Conservation (phyloP, 2,888 invertebrate species). For the Athalia rosae region DNA sequence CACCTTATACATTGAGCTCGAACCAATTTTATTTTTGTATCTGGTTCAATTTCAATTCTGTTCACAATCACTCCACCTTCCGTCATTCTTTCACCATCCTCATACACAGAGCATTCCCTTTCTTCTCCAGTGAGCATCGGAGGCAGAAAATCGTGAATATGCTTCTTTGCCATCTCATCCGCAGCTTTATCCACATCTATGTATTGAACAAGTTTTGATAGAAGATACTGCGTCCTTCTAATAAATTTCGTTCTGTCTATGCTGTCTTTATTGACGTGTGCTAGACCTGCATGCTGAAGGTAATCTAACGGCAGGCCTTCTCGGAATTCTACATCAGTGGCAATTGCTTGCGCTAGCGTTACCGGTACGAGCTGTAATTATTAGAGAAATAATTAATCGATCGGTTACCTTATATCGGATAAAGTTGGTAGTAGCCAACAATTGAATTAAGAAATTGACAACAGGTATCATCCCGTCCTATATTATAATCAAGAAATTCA, state of each 20-base stretch:
- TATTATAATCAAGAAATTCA: too few relatives aligned
- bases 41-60: constrained; percentile 80
- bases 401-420: not conserved
- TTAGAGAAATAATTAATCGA: not conserved
- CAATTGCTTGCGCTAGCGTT: constrained; percentile 84
- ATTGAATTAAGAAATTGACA: not conserved
- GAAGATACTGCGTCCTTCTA: constrained; percentile 71
- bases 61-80: constrained; percentile 79
- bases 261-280: constrained; percentile 77
- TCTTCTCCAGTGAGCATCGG: constrained; percentile 84
- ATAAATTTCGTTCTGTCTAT: constrained; percentile 75
- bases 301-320: constrained; percentile 88
- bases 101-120: constrained; percentile 81
- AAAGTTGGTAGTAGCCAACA: not conserved
- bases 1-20: constrained; percentile 69
- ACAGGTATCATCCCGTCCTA: not conserved
- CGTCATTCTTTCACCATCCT: constrained; percentile 82
- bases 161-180: constrained; percentile 90
- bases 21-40: constrained; percentile 79
- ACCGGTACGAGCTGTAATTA: constrained; percentile 79
- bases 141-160: constrained; percentile 91
- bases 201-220: constrained; percentile 70
- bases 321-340: constrained; percentile 82
- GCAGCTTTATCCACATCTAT: constrained; percentile 83
- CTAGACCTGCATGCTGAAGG: constrained; percentile 84